A percentile compares a stretch with the other conserved stretches of the same genome.
Conservation (phyloP, 2,888 invertebrate genomes). For the Neocrepidodera transversa region DNA sequence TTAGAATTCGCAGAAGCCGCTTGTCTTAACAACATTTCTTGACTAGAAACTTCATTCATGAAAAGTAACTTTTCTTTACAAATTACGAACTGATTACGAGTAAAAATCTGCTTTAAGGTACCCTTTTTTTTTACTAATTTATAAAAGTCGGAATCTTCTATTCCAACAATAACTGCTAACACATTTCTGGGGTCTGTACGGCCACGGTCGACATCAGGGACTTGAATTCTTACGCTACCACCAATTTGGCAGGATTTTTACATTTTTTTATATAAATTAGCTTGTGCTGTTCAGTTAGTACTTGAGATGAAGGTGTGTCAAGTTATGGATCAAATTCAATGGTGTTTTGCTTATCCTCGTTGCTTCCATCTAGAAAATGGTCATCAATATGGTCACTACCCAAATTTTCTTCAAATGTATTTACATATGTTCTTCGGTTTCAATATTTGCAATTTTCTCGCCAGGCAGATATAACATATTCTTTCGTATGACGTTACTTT, state of each 20-base stretch:
- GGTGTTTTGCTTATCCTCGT: slow-evolving; percentile 8
- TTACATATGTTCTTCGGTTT: slow-evolving; percentile 44
- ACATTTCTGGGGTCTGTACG: slow-evolving; percentile 43
- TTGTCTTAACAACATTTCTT: slow-evolving; percentile 42
- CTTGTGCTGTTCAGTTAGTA: slow-evolving; percentile 13
- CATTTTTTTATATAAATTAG: slow-evolving; percentile 19
- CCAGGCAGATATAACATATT: too few relatives aligned
- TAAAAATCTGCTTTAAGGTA: slow-evolving; percentile 33
- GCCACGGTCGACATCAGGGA: slow-evolving; percentile 41
- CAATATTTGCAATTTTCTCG: too few relatives aligned
- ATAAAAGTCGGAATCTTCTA: slow-evolving; percentile 43
- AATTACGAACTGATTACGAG: slow-evolving; percentile 39
- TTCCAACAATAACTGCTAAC: slow-evolving; percentile 42
- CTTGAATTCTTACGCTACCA: slow-evolving; percentile 41
- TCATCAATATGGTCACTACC: slow-evolving; percentile 15
- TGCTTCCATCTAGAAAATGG: slow-evolving; percentile 21
- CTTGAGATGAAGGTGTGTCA: slow-evolving; percentile 19
- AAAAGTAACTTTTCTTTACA: slow-evolving; percentile 44
- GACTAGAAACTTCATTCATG: slow-evolving; percentile 38
- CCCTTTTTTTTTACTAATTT: slow-evolving; percentile 39
- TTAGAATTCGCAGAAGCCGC: too few relatives aligned
- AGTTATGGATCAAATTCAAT: background rate
- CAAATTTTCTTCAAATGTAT: slow-evolving; percentile 41
- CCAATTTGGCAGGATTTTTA: background rate
- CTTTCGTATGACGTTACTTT: too few relatives aligned